Percentiles rank a stretch among this genome's conserved stretches.
Evolutionary conservation across 2,797 vertebrate species (phyloP).

Genomic region (Tamandua tetradactyla): DNA sequence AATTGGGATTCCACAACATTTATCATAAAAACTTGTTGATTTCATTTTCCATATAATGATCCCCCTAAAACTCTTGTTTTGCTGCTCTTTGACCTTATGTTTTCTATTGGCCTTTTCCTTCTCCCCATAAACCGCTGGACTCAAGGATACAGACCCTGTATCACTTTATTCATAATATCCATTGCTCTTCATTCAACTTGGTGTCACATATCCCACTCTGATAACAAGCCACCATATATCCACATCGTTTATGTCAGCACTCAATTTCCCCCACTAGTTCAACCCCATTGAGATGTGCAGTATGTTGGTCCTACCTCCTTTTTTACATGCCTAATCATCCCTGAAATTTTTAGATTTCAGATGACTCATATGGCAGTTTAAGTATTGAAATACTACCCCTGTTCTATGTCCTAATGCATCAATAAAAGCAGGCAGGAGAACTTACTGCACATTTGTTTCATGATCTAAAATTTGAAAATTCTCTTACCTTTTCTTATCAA

Average conservation of each 20-base stretch:
- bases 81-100: neutral
- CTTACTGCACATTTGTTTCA: neutral
- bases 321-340: neutral
- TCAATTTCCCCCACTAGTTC: neutral
- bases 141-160: neutral
- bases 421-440: no score
- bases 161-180: neutral
- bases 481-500: neutral
- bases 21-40: neutral
- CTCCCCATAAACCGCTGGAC: neutral
- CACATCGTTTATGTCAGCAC: neutral
- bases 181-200: neutral
- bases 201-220: neutral
- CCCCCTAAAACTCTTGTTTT: neutral
- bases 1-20: neutral
- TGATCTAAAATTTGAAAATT: neutral
- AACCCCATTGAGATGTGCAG: neutral
- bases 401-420: no score
- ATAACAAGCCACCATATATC: neutral
- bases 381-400: no score
- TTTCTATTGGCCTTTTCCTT: neutral
- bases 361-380: no score
- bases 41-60: neutral
- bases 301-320: neutral
- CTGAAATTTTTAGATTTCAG: no score